Percentiles rank a stretch among this genome's conserved stretches.
Conservation (phyloP, 2,113 vertebrate genomes). For the Cacatua alba region DNA sequence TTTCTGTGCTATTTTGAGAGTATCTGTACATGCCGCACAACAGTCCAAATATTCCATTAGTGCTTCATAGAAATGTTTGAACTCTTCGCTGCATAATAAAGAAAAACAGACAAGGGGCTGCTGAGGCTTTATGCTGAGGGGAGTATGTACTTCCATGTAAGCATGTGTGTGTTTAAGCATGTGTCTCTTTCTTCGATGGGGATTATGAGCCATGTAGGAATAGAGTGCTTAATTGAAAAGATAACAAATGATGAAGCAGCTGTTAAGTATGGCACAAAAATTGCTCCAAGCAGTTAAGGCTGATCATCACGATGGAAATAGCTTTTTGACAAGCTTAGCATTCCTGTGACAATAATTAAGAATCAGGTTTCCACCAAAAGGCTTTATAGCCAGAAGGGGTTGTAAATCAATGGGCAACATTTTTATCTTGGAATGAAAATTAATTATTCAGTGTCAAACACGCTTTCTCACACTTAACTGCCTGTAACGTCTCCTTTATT, state of each 20-base stretch:
- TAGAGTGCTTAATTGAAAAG: conserved; percentile 60
- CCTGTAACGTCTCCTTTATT: conserved; percentile 40
- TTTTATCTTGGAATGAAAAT: conserved; percentile 78
- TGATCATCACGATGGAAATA: conserved; percentile 75
- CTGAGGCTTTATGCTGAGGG: not conserved
- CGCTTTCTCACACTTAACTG: conserved; percentile 71
- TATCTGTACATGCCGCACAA: not conserved
- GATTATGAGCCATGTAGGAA: not conserved
- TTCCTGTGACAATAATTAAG: conserved; percentile 81
- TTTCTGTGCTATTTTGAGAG: not conserved
- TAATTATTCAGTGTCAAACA: conserved; percentile 82
- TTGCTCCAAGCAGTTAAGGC: conserved; percentile 71
- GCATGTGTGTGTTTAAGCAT: not conserved
- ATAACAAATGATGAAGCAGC: conserved; percentile 78
- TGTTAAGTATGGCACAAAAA: conserved; percentile 70
- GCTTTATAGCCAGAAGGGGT: conserved; percentile 75
- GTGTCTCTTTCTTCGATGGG: not conserved
- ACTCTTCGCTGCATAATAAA: not conserved
- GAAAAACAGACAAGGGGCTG: not conserved
- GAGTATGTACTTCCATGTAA: not conserved
- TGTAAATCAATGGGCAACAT: conserved; percentile 82
- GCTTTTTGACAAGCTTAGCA: conserved; percentile 72
- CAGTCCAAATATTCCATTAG: not conserved
- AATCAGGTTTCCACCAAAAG: conserved; percentile 79
- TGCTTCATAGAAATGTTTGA: not conserved